These are phyloP conservation scores for Crematogaster levior DNA, from an alignment of 2,888 invertebrate genomes.

Conservation along the genomic window DNA sequence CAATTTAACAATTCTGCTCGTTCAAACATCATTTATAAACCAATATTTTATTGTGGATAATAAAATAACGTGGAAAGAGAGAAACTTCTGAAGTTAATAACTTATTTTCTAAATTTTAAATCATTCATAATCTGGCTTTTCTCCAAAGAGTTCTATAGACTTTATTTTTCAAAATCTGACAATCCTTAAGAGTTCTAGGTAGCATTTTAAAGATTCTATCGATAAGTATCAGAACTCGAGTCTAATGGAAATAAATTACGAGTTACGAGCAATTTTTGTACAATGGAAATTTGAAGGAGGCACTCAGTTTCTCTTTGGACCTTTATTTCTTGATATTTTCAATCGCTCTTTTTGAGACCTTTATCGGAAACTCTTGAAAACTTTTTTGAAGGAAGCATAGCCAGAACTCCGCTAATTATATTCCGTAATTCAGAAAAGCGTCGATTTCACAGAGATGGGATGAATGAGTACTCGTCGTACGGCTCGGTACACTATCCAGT, in stretches of 20 bases:
- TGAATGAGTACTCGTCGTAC: not conserved
- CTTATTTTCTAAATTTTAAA: not conserved
- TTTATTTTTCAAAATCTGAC: not conserved
- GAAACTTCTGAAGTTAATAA: not conserved
- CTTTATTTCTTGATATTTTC: not conserved
- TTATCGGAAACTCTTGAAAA: not conserved
- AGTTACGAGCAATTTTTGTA: not conserved
- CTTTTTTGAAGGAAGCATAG: not conserved
- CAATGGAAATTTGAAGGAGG: too few relatives aligned
- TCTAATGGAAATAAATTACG: not conserved
- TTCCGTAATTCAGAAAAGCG: not conserved
- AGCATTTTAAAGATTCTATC: not conserved
- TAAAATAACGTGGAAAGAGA: not conserved
- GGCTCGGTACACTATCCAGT: not conserved
- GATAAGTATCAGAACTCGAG: not conserved
- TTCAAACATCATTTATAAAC: not conserved
- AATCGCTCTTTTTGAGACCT: not conserved
- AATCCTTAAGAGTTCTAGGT: not conserved
- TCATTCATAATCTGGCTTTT: not conserved
- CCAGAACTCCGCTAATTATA: constrained; percentile 1
- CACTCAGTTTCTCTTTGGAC: not conserved
- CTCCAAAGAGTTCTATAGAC: not conserved
- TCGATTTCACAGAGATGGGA: not conserved
- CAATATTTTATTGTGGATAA: not conserved
- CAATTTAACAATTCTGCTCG: not conserved